These are phyloP conservation scores for Euphydryas editha DNA, from an alignment of 2,888 invertebrate species.

Conservation along the genomic window DNA sequence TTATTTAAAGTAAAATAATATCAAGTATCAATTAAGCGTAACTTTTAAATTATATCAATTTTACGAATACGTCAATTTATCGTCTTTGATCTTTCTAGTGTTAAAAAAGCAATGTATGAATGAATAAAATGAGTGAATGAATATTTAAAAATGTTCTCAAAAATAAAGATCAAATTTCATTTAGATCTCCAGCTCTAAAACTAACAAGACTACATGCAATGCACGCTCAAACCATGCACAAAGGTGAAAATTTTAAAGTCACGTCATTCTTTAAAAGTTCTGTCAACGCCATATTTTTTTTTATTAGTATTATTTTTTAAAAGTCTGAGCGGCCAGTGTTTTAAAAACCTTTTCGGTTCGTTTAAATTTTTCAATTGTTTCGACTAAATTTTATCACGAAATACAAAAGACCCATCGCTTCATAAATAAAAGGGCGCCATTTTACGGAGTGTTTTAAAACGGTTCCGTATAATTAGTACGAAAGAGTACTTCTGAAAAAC, in stretches of 20 bases:
- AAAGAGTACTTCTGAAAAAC: not conserved
- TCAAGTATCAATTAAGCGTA: no score
- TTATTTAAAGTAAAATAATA: no score
- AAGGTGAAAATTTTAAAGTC: constrained; percentile 33
- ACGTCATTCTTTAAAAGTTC: constrained; percentile 45
- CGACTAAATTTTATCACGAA: constrained; percentile 17
- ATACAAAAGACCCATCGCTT: not conserved
- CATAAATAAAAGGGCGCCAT: not conserved
- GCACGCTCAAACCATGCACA: constrained; percentile 27
- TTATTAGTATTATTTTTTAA: constrained; percentile 41
- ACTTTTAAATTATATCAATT: no score
- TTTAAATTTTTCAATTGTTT: constrained; percentile 24
- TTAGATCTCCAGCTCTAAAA: not conserved
- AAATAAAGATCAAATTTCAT: not conserved
- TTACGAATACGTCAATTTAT: no score
- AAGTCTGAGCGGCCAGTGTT: constrained; percentile 15
- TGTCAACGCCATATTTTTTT: constrained; percentile 21
- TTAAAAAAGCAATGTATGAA: no score
- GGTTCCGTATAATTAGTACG: constrained; percentile 4
- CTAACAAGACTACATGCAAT: constrained; percentile 13
- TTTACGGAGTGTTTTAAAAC: not conserved
- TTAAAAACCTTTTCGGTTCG: constrained; percentile 21
- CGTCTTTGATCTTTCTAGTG: no score
- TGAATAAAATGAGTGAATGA: no score
- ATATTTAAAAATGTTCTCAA: not conserved